Conservation (phyloP, 1,140 invertebrate species). For the Monomorium pharaonis region DNA sequence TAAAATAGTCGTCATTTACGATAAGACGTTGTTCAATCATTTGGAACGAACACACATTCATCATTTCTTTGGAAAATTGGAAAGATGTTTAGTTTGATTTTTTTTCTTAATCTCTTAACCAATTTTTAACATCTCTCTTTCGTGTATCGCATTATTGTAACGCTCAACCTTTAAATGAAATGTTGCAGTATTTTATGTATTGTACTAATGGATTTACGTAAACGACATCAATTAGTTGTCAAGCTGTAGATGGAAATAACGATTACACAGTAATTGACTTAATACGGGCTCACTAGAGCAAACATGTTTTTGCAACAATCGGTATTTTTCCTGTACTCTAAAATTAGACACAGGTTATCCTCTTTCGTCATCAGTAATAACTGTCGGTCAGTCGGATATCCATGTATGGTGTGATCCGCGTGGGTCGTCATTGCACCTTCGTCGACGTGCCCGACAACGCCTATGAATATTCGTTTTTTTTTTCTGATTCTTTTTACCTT, state of each 20-base stretch:
- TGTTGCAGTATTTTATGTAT: background rate
- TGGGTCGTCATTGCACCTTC: slow-evolving; percentile 57
- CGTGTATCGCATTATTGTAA: background rate
- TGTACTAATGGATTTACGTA: background rate
- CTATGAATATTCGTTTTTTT: slow-evolving; percentile 36
- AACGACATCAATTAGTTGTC: background rate
- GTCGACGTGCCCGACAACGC: slow-evolving; percentile 47
- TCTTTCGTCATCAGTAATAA: slow-evolving; percentile 61
- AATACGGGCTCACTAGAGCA: slow-evolving; percentile 15
- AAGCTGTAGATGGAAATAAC: background rate
- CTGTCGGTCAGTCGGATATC: slow-evolving; percentile 56
- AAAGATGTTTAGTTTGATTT: background rate
- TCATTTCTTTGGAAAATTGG: background rate
- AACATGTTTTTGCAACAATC: slow-evolving; percentile 27
- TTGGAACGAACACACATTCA: background rate
- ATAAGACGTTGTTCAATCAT: background rate
- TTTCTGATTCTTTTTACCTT: background rate
- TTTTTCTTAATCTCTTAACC: background rate
- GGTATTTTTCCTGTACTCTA: slow-evolving; percentile 6
- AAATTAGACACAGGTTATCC: slow-evolving; percentile 46
- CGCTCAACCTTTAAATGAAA: background rate
- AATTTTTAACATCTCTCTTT: slow-evolving; percentile 6
- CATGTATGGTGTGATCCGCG: slow-evolving; percentile 53
- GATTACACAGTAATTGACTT: slow-evolving; percentile 10
- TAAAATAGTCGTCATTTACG: background rate